Percentiles rank a stretch among this genome's conserved stretches.
phyloP scores from a whole-genome alignment of 2,888 invertebrate genomes.

The Apantesis nais region DNA sequence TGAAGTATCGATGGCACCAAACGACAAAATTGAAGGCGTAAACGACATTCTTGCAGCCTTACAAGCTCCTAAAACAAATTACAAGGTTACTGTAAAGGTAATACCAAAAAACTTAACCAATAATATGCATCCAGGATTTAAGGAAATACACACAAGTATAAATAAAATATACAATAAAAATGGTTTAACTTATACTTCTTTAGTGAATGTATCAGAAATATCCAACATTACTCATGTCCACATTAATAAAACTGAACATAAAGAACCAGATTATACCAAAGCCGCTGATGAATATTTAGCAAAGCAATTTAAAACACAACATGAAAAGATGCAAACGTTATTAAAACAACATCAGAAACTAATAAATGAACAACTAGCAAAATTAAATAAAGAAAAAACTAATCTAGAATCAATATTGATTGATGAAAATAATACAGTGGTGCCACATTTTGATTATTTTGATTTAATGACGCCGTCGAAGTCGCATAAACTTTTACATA shows the following conservation, averaged over 20 bases:
- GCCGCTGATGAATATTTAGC: constrained; percentile 25
- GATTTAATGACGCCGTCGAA: constrained; percentile 38
- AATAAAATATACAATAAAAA: constrained; percentile 74
- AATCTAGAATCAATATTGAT: constrained; percentile 53
- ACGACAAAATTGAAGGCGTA: constrained; percentile 37
- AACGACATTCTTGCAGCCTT: constrained; percentile 58
- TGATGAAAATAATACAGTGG: constrained; percentile 16
- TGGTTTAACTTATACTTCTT: constrained; percentile 66
- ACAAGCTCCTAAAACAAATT: constrained; percentile 52
- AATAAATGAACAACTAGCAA: constrained; percentile 62
- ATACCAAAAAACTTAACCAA: constrained; percentile 66
- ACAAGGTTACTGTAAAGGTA: constrained; percentile 73
- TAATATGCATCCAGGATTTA: constrained; percentile 61
- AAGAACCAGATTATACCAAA: constrained; percentile 14
- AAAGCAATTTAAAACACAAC: constrained; percentile 50
- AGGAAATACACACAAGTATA: constrained; percentile 75
- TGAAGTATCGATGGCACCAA: constrained; percentile 13
- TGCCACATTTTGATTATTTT: constrained; percentile 37
- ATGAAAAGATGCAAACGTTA: constrained; percentile 57
- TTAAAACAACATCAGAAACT: constrained; percentile 62
- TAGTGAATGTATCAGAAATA: constrained; percentile 74
- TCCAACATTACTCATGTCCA: constrained; percentile 63
- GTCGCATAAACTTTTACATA: constrained; percentile 34
- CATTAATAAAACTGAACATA: constrained; percentile 46
- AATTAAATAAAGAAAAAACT: constrained; percentile 60